phyloP scores from a whole-genome alignment of 2,113 vertebrate species.

The Candoia aspera region DNA sequence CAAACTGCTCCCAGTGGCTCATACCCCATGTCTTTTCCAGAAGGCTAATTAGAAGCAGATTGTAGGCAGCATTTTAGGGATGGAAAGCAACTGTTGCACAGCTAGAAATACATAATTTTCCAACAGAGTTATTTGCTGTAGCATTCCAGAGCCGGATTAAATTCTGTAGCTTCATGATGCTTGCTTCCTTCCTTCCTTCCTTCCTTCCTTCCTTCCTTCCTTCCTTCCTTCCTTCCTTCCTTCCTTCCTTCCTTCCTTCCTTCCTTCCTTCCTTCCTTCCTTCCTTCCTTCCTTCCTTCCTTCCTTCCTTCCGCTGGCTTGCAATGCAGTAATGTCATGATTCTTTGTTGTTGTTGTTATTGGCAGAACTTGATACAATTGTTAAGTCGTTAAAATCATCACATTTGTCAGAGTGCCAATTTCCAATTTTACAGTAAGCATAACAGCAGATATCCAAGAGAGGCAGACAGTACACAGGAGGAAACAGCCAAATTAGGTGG shows the following conservation, averaged over 20 bases:
- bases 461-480: constrained; percentile 33
- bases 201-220: neutral
- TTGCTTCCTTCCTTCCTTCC: neutral
- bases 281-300: too few relatives aligned
- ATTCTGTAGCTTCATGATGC: constrained; percentile 58
- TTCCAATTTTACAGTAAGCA: neutral
- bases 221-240: neutral
- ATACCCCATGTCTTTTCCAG: constrained; percentile 56
- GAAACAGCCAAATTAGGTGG: constrained; percentile 47
- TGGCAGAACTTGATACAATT: neutral
- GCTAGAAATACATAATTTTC: constrained; percentile 70
- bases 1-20: neutral
- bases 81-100: constrained; percentile 65
- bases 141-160: constrained; percentile 63
- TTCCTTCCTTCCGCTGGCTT: neutral
- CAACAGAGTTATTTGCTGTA: constrained; percentile 57
- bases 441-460: neutral
- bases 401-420: neutral
- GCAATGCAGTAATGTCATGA: neutral
- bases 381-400: too few relatives aligned
- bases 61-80: constrained; percentile 60
- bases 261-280: neutral
- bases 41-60: constrained; percentile 71
- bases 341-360: neutral
- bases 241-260: too few relatives aligned